These are phyloP conservation scores for Achlya flavicornis DNA, from an alignment of 2,888 invertebrate species.

Conservation along the genomic window DNA sequence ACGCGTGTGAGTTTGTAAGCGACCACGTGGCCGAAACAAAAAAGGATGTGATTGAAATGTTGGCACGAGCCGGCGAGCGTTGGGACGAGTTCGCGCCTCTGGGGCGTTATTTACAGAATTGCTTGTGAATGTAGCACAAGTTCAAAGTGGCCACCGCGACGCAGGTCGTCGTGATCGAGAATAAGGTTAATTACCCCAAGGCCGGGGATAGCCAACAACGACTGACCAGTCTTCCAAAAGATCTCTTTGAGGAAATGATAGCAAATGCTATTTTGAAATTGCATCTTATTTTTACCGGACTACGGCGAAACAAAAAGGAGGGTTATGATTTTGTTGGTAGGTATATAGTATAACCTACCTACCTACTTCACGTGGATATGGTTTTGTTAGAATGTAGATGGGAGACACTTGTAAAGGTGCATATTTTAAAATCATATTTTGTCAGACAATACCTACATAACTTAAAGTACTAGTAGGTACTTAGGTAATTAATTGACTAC, in stretches of 20 bases:
- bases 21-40: constrained; percentile 64
- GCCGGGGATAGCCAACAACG: constrained; percentile 59
- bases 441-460: background rate
- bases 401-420: background rate
- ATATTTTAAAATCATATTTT: constrained; percentile 15
- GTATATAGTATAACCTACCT: too few relatives aligned
- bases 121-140: constrained; percentile 75
- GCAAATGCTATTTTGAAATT: background rate
- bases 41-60: constrained; percentile 63
- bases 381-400: too few relatives aligned
- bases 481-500: constrained; percentile 52
- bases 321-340: too few relatives aligned
- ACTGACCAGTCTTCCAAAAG: background rate
- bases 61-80: constrained; percentile 61
- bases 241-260: background rate
- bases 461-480: too few relatives aligned
- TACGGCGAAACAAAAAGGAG: too few relatives aligned
- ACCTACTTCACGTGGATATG: too few relatives aligned
- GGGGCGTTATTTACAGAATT: constrained; percentile 72
- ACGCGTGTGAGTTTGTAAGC: constrained; percentile 19
- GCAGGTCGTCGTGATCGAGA: constrained; percentile 54
- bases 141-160: constrained; percentile 67
- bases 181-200: constrained; percentile 79
- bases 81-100: constrained; percentile 54
- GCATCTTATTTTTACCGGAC: too few relatives aligned